phyloP scores from a whole-genome alignment of 2,113 vertebrate genomes.

The Mus pahari region DNA sequence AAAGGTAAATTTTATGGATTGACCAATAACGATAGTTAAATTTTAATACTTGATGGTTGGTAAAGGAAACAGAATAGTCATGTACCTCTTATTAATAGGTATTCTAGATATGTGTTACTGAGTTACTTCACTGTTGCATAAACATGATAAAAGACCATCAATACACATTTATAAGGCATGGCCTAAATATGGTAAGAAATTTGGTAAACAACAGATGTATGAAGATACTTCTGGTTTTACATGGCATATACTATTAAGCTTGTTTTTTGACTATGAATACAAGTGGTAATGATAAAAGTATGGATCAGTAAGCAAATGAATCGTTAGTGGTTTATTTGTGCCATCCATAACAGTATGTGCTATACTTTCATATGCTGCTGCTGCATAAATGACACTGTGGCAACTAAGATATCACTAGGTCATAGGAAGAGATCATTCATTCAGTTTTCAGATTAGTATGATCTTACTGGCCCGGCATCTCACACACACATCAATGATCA shows the following conservation, averaged over 20 bases:
- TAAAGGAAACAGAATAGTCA: background rate
- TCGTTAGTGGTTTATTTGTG: background rate
- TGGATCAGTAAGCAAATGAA: background rate
- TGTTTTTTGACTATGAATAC: background rate
- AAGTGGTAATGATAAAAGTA: background rate
- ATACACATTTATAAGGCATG: background rate
- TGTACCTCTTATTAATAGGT: background rate
- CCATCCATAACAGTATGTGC: background rate
- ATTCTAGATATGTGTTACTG: background rate
- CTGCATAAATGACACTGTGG: background rate
- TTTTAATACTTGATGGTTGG: background rate
- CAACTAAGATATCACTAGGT: background rate
- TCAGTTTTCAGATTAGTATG: background rate
- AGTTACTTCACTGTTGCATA: background rate
- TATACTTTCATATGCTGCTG: background rate
- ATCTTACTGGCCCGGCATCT: background rate
- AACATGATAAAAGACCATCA: background rate
- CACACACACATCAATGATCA: background rate
- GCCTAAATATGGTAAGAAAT: background rate
- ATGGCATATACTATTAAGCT: background rate
- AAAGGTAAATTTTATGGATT: slow-evolving; percentile 41
- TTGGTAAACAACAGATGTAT: background rate
- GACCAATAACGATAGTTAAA: slow-evolving; percentile 29
- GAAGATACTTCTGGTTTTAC: background rate
- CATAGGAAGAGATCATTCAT: background rate